Evolutionary conservation across 1,140 invertebrate genomes (phyloP), one percentile per base, ranked within the genome.

Genomic region (Drosophila takahashii): DNA sequence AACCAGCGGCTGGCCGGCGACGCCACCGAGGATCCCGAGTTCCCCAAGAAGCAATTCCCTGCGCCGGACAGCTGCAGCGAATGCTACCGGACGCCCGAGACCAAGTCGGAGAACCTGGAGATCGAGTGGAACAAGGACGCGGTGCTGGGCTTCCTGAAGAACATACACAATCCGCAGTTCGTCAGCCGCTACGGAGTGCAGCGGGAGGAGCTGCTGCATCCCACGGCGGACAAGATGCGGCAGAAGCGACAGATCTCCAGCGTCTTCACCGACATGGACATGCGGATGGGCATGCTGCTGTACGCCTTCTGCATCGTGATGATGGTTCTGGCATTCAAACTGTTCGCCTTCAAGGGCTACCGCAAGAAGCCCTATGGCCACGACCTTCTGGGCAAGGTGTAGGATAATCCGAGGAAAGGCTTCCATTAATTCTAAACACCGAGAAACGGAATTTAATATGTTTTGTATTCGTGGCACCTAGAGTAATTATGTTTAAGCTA

Each of bases 11-110:
- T 99, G 13, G 94, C 96, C 32, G 96, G 97, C 0, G 97, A 99
- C 92, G 48, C 93, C 1, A 98, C 97, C 10, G 98, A 99, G 92
- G 99, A 99, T 93, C 98, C 98, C 0, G 79, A 94, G 56, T 95
- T 96, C 92, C 97, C 96, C 1, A 99, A 99, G 93, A 94, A 96
- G 37, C 96, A 98, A 89, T 99, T 98, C 92, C 99, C 99, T 1
- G 93, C 95, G 10, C 72, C 89, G 9, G 79, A 93, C 1, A 92
- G 94, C 56, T 99, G 98, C 92, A 93, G 94, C 0, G 81, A 93
- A 11, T 99, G 98, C 91, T 94, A 94, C 58, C 90, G 93, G 3
- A 13, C 61, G 15, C 13, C 74, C 1, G 39, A 16, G 4, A 13
- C 57, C 9, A 78, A 51, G 2, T 36, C 72, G 1, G 60, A 72